Evolutionary conservation across 2,888 invertebrate species (phyloP), one percentile per base, ranked within the genome.

Genomic region (Drosophila longiperda): DNA sequence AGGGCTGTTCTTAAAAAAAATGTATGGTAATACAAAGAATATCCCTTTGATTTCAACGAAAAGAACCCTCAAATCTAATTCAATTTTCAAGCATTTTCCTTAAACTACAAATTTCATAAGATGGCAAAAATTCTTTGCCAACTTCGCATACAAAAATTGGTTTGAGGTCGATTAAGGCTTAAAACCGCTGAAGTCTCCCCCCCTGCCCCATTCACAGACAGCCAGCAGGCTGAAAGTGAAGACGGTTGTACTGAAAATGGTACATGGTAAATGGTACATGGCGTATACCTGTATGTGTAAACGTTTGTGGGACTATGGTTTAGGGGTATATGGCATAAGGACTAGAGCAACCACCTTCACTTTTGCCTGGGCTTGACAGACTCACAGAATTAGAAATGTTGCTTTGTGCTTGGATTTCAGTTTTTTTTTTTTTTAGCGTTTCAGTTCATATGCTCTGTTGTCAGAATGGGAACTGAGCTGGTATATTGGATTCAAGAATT

Each of bases 181-280:
- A 48, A 20, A 54, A 23, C 29, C n/a, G 6, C 15, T 1, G 26
- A 40, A 38, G 54, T 11, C 32, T 33, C 59, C 52, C 57, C 60
- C 58, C 5, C 29, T 29, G 29, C 29, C 29, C 29, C 29, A 29
- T 29, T 52, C 38, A 34, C 45, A 42, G 38, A 23, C 54, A 38
- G 54, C 59, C 38, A 68, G 57, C 48, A 49, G 73, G 34, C 86
- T 80, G 86, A 82, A 82, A 82, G 81, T 80, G 86, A 82, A 86
- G 77, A 62, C 57, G 55, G 40, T 26, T 48, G 33, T 45, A 53
- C 62, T 64, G 64, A 49, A 40, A 61, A 49, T 57, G 49, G 48
- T 57, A 42, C 2, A 42, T 42, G 17, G 8, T 8, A 57, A 8
- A 42, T 52, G 26, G 12, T 8, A 15, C 17, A 3, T 15, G n/a